Base-by-base conservation (phyloP, 2,797 vertebrate species). In the Hemibagrus guttatus region DNA sequence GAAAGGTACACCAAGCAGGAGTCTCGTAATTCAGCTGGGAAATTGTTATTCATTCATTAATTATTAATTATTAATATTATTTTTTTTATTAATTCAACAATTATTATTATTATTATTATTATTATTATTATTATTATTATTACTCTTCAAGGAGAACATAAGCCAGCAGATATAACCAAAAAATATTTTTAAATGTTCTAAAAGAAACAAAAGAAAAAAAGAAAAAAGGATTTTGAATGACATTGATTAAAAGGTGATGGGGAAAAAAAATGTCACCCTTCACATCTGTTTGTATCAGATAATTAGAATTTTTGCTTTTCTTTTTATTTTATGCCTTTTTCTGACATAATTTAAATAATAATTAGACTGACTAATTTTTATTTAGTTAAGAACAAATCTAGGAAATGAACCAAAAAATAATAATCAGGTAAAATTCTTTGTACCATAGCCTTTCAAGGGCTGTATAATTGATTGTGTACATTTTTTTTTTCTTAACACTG, bases 1-100 rank as follows among this genome's bases (percentile, higher is more conserved):
- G 59, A 66, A 85, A 85, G 81, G 81, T 87, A 79, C 81, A 87
- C 72, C 52, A 80, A 87, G 81, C 54, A 84, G 75, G 8, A 35
- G 42, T 76, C 31, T 28, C 17, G 8, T 19, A 31, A 31, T 59
- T 69, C 5, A 11, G 17, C 71, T 59, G 23, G 21, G 21, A 56
- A 64, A 72, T 72, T 52, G 7, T 75, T 28, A 52, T 14, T 31
- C 1, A 28, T 74, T 74, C 58, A 49, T 49, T 23, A 79, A 16
- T 75, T 28, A 52, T 14, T 31, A 39, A 28, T 74, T 31, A 49
- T 74, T 78, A 49, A 8, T 23, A 79, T 78, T 13, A 79, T 79
- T 23, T 39, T 56, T 31, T 58, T 56, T 31, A 78, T 19, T 56
- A 78, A 9, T 78, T 39, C 35, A 39, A 4, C 35, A 6, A 71